Base-by-base conservation (phyloP, 2,113 vertebrate species). In the Pangasianodon hypophthalmus region DNA sequence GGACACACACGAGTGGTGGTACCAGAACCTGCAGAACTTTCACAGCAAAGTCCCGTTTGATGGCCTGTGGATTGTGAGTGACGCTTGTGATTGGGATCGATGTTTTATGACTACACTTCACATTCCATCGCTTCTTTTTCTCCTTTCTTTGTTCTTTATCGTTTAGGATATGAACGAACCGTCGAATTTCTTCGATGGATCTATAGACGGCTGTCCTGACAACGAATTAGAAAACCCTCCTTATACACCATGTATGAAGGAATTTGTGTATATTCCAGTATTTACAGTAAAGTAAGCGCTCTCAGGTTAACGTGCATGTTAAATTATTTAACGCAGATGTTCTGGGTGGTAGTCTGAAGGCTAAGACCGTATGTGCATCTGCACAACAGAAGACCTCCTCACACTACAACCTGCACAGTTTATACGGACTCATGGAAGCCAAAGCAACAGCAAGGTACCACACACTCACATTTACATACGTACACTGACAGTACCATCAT, bases 121-220 rank as follows among this genome's bases (percentile, higher is more conserved):
- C 19, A 2, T 50, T 29, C 21, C 29, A 9, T 56, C 41, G 11
- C 29, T 79, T n/a, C 64, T 60, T 88, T 60, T 88, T 2, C 16
- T 19, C 71, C 52, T 64, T 16, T 21, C 58, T 37, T 19, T 14
- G 37, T 87, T 1, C 3, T 84, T 29, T 64, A 21, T 21, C 3
- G 67, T 87, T 73, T 81, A 98, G 97, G 97, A 98, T 92, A 98
- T 98, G 97, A 98, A 98, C 3, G 97, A 98, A 79, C 97, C 97
- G 0, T 98, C 97, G 2, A 97, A 97, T 89, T 98, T 98, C 91
- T 87, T 96, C 90, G 97, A 98, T 85, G 97, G 97, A 0, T 98
- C 97, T 0, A 94, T 95, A 19, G 91, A 94, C 0, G 97, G 97
- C 75, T 98, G 97, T 80, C 96, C 96, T 0, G 93, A 94, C 0